Evolutionary conservation across 2,113 vertebrate genomes (phyloP), one percentile per base, ranked within the genome.

Genomic region (Apeltes quadracus): DNA sequence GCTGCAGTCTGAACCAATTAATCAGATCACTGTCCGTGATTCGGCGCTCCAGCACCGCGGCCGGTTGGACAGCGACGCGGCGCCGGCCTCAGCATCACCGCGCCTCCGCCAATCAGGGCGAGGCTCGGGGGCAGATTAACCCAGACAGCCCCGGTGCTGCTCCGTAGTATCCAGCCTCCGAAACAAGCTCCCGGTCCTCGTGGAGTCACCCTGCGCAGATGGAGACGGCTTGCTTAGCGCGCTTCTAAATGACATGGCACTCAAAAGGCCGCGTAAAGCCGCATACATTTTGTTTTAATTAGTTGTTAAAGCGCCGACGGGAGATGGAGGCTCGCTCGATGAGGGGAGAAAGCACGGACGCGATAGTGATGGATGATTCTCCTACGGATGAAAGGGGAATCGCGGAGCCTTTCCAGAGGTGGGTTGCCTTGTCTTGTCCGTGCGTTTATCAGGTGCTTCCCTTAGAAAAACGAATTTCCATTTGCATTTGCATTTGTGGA

Each of bases 321-420:
- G 23, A 69, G 68, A 93, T 94, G 93, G 93, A 94, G 4, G 85
- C 88, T 43, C 59, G 79, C 63, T 87, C 91, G 20, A 80, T 72
- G 7, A 84, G 41, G 67, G 89, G 87, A 69, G 90, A 92, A 46
- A 90, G 90, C 87, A 86, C 89, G 68, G 91, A 93, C 41, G 90
- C 82, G 78, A 91, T 89, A 65, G 78, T 87, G 86, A 88, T 88
- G 89, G 92, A 92, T 69, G 92, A 92, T 41, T 85, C 86, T 73
- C 78, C 82, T 18, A 36, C 77, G 71, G 85, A 87, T 72, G 90
- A 92, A 32, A 81, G 67, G 85, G 87, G 78, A 29, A 81, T 82
- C 58, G 89, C 69, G 54, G 84, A 87, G 66, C 78, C 82, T 69
- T 72, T 75, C 73, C 90, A 84, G 58, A 93, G 94, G 94, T 94